Percentiles rank a stretch among this genome's conserved stretches.
Conservation (phyloP, 1,140 invertebrate genomes). For the Trichogramma pretiosum region DNA sequence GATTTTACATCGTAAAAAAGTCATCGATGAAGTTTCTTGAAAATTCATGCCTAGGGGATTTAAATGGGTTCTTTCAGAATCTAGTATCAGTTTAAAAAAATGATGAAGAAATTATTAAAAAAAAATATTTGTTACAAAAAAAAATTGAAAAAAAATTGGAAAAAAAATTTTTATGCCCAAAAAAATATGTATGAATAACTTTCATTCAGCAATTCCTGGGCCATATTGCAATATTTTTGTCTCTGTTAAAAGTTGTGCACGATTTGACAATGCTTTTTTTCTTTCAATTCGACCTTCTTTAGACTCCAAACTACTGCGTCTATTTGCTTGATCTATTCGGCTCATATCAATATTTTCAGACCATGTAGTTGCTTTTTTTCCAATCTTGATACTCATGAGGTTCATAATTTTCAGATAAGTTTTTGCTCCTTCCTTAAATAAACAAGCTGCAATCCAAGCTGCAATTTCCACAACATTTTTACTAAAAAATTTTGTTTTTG, state of each 20-base stretch:
- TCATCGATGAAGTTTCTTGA: too few species aligned
- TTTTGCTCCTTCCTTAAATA: conserved; percentile 9
- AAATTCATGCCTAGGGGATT: too few species aligned
- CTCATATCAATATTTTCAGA: background rate
- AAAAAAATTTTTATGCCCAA: background rate
- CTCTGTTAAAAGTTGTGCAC: background rate
- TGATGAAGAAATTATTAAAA: background rate
- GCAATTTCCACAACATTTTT: conserved; percentile 9
- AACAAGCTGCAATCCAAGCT: background rate
- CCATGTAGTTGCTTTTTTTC: background rate
- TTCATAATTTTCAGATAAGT: conserved; percentile 11
- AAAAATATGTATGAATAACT: too few species aligned
- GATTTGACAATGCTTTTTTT: too few species aligned
- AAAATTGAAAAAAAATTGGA: background rate
- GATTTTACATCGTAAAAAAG: too few species aligned
- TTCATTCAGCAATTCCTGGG: background rate
- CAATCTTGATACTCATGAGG: conserved; percentile 9
- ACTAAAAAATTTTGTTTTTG: conserved; percentile 5
- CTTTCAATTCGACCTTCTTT: background rate
- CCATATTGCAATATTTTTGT: background rate
- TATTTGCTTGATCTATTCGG: background rate
- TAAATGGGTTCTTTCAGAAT: too few species aligned
- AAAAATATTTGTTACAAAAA: background rate
- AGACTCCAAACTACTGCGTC: background rate
- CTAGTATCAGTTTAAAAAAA: too few species aligned